A percentile compares a stretch with the other conserved stretches of the same genome.
Conservation (phyloP, 2,797 vertebrate species). For the Coregonus sp. region DNA sequence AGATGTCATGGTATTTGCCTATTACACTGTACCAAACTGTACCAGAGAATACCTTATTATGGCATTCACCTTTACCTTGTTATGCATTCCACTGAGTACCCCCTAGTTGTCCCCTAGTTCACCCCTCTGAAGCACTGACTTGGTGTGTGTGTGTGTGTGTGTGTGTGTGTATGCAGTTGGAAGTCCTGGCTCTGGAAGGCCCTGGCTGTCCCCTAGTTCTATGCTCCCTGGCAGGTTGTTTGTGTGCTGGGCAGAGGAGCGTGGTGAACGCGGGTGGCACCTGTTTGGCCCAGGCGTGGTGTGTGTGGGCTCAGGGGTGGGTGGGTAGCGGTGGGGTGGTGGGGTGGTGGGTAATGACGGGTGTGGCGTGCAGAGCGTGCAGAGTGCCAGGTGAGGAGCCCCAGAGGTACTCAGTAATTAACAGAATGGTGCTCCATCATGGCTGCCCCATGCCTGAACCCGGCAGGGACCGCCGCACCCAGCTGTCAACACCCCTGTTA, state of each 20-base stretch:
- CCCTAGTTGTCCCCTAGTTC: too few relatives aligned
- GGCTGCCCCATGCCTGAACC: conserved; percentile 34
- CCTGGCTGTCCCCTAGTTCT: neutral
- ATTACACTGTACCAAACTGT: neutral
- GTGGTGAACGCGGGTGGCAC: conserved; percentile 7
- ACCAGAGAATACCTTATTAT: neutral
- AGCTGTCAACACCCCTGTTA: conserved; percentile 38
- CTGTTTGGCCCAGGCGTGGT: conserved; percentile 8
- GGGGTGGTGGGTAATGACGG: conserved; percentile 5
- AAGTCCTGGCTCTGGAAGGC: neutral
- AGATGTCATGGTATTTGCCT: conserved; percentile 42
- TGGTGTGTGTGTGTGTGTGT: too few relatives aligned
- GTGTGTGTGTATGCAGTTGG: neutral
- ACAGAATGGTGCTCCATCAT: conserved; percentile 51
- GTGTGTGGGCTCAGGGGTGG: neutral
- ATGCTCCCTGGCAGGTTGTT: neutral
- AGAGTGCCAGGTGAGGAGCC: conserved; percentile 43
- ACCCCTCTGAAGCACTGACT: too few relatives aligned
- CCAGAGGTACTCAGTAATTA: conserved; percentile 55
- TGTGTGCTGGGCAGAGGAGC: conserved; percentile 8
- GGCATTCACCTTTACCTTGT: neutral
- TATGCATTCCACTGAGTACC: neutral
- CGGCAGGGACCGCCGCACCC: conserved; percentile 39
- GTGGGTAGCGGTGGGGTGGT: neutral
- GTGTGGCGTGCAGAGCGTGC: neutral